Percentiles rank a stretch among this genome's conserved stretches.
Conservation (phyloP, 1,140 invertebrate species). For the Sinella curviseta region DNA sequence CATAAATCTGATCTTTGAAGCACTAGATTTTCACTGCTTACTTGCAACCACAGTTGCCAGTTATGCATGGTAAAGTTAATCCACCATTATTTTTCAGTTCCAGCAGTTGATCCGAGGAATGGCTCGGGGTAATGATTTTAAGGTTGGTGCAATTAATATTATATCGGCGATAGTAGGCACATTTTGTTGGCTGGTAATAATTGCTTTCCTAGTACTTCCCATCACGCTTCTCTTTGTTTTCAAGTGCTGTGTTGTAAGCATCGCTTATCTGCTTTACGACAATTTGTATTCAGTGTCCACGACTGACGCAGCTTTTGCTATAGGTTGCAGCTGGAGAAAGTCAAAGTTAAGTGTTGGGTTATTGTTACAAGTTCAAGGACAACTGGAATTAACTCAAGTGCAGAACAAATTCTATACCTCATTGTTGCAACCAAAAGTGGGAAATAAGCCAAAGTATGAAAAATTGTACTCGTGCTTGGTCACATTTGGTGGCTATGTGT, state of each 20-base stretch:
- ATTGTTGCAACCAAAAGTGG: constrained; percentile 28
- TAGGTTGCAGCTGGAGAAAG: constrained; percentile 35
- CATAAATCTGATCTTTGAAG: too few relatives aligned
- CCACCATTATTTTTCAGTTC: too few relatives aligned
- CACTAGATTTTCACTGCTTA: too few relatives aligned
- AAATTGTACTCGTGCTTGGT: constrained; percentile 37
- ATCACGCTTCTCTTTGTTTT: constrained; percentile 19
- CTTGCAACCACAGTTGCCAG: too few relatives aligned
- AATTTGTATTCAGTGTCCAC: constrained; percentile 32
- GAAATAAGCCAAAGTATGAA: constrained; percentile 31
- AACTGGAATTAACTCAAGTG: constrained; percentile 28
- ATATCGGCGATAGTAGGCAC: constrained; percentile 20
- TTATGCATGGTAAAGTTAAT: too few relatives aligned
- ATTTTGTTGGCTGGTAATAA: constrained; percentile 32
- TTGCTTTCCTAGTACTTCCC: constrained; percentile 25
- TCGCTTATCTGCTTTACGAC: constrained; percentile 12
- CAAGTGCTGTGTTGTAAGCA: constrained; percentile 29
- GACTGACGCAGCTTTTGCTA: constrained; percentile 35
- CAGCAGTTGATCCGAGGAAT: neutral
- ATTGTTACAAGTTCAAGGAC: constrained; percentile 21
- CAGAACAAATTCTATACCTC: constrained; percentile 29
- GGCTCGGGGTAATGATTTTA: neutral
- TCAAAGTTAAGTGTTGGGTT: constrained; percentile 36
- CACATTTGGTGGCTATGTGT: constrained; percentile 35
- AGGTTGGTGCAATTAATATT: neutral